Conservation (phyloP, 2,797 vertebrate species). For the Pangasius mekongensis region DNA sequence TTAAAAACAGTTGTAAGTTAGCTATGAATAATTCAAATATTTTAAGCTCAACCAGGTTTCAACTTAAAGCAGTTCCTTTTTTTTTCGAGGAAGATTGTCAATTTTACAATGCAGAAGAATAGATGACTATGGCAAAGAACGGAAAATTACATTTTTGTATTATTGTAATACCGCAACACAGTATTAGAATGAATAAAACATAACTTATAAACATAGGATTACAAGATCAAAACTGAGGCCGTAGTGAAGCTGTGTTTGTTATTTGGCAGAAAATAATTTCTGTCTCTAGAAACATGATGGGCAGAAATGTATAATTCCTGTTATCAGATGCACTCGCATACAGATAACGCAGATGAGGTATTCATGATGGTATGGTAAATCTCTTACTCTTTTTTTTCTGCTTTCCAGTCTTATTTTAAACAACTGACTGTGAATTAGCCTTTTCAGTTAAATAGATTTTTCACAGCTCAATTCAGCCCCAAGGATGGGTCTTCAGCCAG, state of each 20-base stretch:
- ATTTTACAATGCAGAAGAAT: constrained; percentile 41
- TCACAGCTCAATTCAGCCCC: constrained; percentile 72
- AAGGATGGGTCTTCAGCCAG: constrained; percentile 72
- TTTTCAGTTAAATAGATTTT: constrained; percentile 71
- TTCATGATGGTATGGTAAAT: neutral
- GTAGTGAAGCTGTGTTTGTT: neutral
- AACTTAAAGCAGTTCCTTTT: constrained; percentile 33
- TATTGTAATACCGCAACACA: constrained; percentile 30
- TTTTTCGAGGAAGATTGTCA: constrained; percentile 30
- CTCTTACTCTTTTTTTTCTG: neutral
- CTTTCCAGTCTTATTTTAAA: constrained; percentile 49
- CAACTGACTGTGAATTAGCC: constrained; percentile 67
- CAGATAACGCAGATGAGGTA: neutral
- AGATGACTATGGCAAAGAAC: constrained; percentile 49
- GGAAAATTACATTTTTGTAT: constrained; percentile 47
- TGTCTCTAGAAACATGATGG: constrained; percentile 5
- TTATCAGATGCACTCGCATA: neutral
- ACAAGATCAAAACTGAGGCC: constrained; percentile 25
- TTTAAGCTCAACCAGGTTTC: constrained; percentile 42
- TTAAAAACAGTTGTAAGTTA: constrained; percentile 46
- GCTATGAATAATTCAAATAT: constrained; percentile 43
- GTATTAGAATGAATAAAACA: constrained; percentile 49
- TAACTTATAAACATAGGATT: constrained; percentile 37
- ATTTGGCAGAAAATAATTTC: constrained; percentile 23
- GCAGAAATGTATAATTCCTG: neutral